These are phyloP conservation scores for Carduelis carduelis DNA, from an alignment of 2,797 vertebrate species.

Conservation along the genomic window DNA sequence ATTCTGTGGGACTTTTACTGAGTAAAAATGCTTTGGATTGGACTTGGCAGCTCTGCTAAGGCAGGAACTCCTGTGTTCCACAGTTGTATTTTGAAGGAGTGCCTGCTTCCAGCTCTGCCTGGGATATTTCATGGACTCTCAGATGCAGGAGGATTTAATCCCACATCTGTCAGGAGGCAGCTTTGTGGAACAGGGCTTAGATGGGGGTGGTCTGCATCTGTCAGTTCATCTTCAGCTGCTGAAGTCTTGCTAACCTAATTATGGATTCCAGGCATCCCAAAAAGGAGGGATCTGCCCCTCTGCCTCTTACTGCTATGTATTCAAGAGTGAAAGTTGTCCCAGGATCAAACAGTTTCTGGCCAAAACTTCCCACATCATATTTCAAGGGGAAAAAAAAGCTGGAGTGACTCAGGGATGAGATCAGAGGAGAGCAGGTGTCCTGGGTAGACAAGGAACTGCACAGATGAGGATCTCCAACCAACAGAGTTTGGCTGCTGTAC, in stretches of 20 bases:
- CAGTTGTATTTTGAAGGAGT: fast-evolving
- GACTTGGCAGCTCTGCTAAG: not conserved
- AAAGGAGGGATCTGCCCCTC: not conserved
- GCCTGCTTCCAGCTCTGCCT: not conserved
- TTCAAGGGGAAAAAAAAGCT: not conserved
- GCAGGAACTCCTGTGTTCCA: not conserved
- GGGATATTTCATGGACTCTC: not conserved
- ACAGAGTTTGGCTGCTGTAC: fast-evolving
- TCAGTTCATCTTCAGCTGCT: not conserved
- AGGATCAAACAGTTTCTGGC: not conserved
- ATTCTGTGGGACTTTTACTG: not conserved
- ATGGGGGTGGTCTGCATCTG: not conserved
- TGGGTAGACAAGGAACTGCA: not conserved
- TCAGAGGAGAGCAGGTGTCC: not conserved
- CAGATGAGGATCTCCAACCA: not conserved
- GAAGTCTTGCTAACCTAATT: not conserved
- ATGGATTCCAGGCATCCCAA: not conserved
- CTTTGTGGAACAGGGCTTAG: not conserved
- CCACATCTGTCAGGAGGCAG: not conserved
- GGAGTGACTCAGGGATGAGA: not conserved
- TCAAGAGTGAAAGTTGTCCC: not conserved
- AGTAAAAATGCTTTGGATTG: not conserved
- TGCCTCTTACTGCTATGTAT: not conserved
- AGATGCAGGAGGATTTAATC: not conserved
- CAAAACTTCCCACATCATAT: not conserved